Evolutionary conservation across 2,888 invertebrate genomes (phyloP), one percentile per base, ranked within the genome.

Genomic region (Temnothorax ravouxi): DNA sequence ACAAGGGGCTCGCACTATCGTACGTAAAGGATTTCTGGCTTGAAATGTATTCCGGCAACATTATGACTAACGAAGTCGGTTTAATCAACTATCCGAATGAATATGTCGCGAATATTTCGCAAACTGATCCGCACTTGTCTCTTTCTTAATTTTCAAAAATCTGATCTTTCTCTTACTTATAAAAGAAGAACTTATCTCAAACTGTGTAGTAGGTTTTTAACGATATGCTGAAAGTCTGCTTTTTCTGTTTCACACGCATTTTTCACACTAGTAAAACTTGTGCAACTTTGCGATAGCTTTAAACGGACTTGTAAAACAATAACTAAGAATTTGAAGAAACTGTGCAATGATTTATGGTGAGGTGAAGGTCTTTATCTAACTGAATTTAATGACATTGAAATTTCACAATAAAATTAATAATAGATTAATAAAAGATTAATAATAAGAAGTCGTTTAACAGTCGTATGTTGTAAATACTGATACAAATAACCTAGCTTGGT

Each of bases 1-100:
- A 97, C 95, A 98, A 98, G 90, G 98, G 98, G 91, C 96, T 98
- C 81, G 97, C 97, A 88, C 97, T 97, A 94, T 98, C 98, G 98
- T 98, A 97, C 96, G 98, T 98, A 95, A 86, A 92, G 72, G 80
- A 93, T 86, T 91, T 88, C 89, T 94, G 94, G 93, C 80, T 90
- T 64, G 44, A 85, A n/a, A 81, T 81, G 71, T 90, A 93, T 64
- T 87, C 83, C 52, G 90, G 89, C 44, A 87, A 93, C 74, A 83
- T 79, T 62, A 34, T 84, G 21, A 89, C 88, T 89, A 91, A 92
- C 81, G 62, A 84, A 56, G 90, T 92, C 29, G 85, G 88, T 44
- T 64, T 29, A 81, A 74, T 54, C 15, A 15, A 69, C 1, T 38
- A 0, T 59, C 1, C 25, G 15, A 15, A 41, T 59, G 44, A 44